phyloP scores from a whole-genome alignment of 2,113 vertebrate species.

The Pseudopodoces humilis region DNA sequence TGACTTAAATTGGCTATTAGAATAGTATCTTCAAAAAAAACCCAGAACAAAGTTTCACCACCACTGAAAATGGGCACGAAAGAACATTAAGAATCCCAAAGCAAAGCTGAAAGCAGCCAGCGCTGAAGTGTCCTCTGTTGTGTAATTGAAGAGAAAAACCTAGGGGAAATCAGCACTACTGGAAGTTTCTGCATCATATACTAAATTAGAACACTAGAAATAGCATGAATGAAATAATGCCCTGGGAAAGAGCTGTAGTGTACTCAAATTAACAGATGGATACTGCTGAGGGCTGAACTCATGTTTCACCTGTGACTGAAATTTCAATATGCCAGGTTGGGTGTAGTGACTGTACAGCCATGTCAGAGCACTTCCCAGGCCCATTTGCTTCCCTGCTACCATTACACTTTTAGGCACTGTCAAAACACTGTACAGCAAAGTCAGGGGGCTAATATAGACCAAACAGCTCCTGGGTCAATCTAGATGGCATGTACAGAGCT shows the following conservation, averaged over 20 bases:
- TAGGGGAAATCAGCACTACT: not conserved
- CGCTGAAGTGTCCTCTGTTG: accelerated
- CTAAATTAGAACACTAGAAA: not conserved
- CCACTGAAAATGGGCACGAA: not conserved
- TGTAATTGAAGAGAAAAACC: not conserved
- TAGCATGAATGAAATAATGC: not conserved
- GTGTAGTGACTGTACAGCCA: not conserved
- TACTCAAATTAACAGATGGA: not conserved
- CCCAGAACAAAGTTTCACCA: not conserved
- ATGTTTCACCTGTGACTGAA: not conserved
- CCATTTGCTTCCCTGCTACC: not conserved
- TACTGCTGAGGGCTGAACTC: not conserved
- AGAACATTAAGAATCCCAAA: not conserved
- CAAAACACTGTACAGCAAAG: not conserved
- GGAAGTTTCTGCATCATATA: not conserved
- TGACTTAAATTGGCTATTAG: not conserved
- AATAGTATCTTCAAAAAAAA: not conserved
- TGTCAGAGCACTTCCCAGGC: not conserved
- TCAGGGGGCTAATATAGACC: not conserved
- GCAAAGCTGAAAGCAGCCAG: not conserved
- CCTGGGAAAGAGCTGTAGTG: not conserved
- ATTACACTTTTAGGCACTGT: not conserved
- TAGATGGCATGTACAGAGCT: not conserved
- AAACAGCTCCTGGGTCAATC: not conserved
- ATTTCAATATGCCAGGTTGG: not conserved